Base-by-base conservation (phyloP, 35 echinoderm and acorn worm species). In the Lytechinus pictus region DNA sequence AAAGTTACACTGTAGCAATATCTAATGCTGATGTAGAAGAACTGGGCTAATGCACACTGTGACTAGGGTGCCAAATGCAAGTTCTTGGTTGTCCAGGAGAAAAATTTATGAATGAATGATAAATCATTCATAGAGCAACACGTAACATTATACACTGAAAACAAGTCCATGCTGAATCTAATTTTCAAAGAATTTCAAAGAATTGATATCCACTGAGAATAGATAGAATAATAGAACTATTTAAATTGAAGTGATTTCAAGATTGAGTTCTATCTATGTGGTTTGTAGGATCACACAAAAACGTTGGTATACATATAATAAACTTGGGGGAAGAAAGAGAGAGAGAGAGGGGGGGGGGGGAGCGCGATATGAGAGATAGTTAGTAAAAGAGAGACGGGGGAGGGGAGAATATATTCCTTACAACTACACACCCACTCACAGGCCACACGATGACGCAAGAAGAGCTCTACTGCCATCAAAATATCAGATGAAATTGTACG, bases 361-460 rank as follows among this genome's bases (percentile, higher is more conserved):
- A 10, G 10, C 5, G 10, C 0, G 55, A 57, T 9, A 1, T 11
- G 56, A 58, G 55, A 57, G 55, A 57, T 1, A 57, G 55, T 8
- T 9, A 57, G 55, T 8, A 11, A 57, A 11, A 57, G 55, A 57
- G 4, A 57, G 55, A 57, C 8, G 11, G 55, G 11, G 56, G 13
- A 13, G 9, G 9, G 13, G 56, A 58, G 56, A 58, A 19, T 24
- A n/a, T 79, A n/a, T 79, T 79, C 66, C 66, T 79, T 79, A 79
- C 66, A 79, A 79, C 66, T 79, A n/a, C 66, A 79, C 66, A 79
- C 66, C 66, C 66, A 79, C 66, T 79, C 66, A 79, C 66, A 79
- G 21, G 16, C 66, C 66, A 79, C 66, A 79, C 7, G 66, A 79
- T 79, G 66, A 79, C 2, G 66, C 19, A 79, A 8, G 16, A 24